These are phyloP conservation scores for Apolygus lucorum DNA, from an alignment of 1,140 invertebrate genomes.

Conservation along the genomic window DNA sequence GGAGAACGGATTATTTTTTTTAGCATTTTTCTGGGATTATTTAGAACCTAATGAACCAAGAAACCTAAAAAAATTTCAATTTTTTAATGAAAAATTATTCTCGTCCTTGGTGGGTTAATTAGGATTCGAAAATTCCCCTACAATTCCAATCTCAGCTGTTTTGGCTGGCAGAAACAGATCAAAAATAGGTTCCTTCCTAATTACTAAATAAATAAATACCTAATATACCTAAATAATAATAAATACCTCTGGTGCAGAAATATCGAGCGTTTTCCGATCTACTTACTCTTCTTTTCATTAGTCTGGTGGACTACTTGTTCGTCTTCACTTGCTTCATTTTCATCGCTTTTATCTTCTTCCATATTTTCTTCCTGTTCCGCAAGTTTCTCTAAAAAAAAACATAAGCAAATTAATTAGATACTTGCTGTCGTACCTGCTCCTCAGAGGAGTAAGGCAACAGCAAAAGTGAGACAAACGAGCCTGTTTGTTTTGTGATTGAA, in stretches of 20 bases:
- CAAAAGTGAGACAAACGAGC: too few species aligned
- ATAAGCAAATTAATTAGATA: neutral
- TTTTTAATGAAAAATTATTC: too few species aligned
- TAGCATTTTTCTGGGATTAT: too few species aligned
- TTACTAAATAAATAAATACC: neutral
- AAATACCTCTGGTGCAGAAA: neutral
- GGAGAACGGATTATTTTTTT: too few species aligned
- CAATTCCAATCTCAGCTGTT: neutral
- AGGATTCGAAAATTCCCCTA: neutral
- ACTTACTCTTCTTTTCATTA: neutral
- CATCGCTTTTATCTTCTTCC: slow-evolving; percentile 1
- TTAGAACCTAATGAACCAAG: too few species aligned
- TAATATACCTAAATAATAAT: neutral
- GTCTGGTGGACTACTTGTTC: neutral
- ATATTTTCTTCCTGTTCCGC: neutral
- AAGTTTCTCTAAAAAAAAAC: neutral
- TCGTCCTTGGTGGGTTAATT: too few species aligned
- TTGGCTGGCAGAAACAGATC: neutral
- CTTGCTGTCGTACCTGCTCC: too few species aligned
- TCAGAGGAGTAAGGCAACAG: too few species aligned
- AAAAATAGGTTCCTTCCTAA: neutral
- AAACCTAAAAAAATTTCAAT: too few species aligned
- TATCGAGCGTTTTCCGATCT: neutral
- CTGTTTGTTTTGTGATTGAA: too few species aligned
- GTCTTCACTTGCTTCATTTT: neutral